Conservation (phyloP, 2,113 vertebrate species). For the Pomatorhinus ruficollis region DNA sequence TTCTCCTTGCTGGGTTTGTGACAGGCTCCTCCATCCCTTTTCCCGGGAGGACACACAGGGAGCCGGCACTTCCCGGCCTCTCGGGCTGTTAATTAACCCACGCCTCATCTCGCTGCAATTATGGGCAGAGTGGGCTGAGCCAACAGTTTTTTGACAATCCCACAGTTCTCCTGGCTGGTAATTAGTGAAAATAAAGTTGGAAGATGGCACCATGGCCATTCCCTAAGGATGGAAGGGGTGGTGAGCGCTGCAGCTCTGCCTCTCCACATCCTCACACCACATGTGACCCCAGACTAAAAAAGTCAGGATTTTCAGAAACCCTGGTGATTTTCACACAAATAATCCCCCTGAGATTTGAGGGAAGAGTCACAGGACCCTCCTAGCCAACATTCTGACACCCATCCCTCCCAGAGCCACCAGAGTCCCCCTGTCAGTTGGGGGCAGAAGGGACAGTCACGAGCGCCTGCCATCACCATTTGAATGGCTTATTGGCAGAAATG, state of each 20-base stretch:
- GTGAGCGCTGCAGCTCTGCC: rapidly evolving
- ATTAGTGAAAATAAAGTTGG: background rate
- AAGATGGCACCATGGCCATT: background rate
- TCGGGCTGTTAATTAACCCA: background rate
- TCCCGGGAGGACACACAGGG: rapidly evolving
- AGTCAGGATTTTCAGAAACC: background rate
- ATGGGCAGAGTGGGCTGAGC: rapidly evolving
- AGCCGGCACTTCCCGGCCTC: background rate
- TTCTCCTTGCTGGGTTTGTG: background rate
- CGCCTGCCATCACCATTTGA: slow-evolving; percentile 32
- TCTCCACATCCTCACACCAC: rapidly evolving
- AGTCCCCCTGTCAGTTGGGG: rapidly evolving
- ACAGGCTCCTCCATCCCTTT: slow-evolving; percentile 2
- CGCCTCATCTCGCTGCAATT: rapidly evolving
- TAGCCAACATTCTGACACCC: rapidly evolving
- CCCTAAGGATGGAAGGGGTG: background rate
- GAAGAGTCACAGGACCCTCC: rapidly evolving
- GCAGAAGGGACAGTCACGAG: background rate
- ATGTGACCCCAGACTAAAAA: rapidly evolving
- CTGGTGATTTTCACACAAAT: background rate
- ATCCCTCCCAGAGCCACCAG: rapidly evolving
- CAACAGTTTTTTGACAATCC: background rate
- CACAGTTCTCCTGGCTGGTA: background rate
- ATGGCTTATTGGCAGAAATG: slow-evolving; percentile 69
- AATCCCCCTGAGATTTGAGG: background rate